Conservation (phyloP, 2,113 vertebrate species). For the Hydropotes inermis region DNA sequence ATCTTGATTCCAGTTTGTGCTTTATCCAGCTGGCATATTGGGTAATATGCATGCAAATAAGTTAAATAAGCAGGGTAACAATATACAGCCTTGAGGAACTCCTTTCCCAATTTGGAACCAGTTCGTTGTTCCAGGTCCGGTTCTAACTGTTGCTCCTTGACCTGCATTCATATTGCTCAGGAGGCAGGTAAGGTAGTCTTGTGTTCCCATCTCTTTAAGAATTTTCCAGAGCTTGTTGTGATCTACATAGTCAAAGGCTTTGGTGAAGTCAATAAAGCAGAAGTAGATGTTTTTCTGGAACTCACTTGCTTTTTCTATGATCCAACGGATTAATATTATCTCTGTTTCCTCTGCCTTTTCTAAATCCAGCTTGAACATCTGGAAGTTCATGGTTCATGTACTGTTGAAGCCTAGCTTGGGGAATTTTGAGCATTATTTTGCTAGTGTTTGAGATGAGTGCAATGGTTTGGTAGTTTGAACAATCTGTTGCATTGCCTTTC, state of each 20-base stretch:
- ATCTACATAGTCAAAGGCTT: background rate
- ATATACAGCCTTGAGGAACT: background rate
- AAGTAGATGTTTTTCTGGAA: background rate
- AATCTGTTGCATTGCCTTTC: background rate
- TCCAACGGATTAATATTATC: background rate
- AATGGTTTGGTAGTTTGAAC: background rate
- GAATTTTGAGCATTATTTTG: background rate
- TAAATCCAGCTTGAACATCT: background rate
- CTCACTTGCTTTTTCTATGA: background rate
- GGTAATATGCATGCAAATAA: background rate
- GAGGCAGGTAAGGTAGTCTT: background rate
- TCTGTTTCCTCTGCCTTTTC: background rate
- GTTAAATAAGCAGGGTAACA: background rate
- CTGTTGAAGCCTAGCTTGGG: background rate
- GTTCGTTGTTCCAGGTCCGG: background rate
- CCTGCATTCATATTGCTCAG: background rate
- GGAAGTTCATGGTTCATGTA: rapidly evolving
- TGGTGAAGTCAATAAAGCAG: background rate
- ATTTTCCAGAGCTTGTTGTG: background rate
- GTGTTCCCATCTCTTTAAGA: background rate
- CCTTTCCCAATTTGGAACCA: background rate
- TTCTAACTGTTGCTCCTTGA: background rate
- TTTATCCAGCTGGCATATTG: background rate
- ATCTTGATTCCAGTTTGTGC: background rate
- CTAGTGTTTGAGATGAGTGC: background rate